Evolutionary conservation across 2,113 vertebrate species (phyloP), one percentile per base, ranked within the genome.

Genomic region (Lampris incognitus): DNA sequence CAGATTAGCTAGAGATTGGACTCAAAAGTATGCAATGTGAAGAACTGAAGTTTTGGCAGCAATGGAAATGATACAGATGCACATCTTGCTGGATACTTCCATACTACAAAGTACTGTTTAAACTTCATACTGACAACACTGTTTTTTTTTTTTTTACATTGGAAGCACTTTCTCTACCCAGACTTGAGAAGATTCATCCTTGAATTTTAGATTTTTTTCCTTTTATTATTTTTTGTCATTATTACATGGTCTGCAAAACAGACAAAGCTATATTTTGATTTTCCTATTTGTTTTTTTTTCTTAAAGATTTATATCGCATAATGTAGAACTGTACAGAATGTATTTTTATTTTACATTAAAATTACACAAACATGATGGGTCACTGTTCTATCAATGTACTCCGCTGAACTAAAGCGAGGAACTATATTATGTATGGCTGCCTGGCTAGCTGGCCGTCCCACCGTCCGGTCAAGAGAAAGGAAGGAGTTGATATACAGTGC

Each of bases 1-100:
- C 96, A 96, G 94, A 96, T 84, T 95, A 44, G 97, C 97, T 36
- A 96, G 94, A 94, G 97, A 99, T 92, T 98, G 97, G 97, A 99
- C 98, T 92, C 95, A 96, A 93, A 98, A 95, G 95, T 97, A 97
- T 93, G 97, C 98, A 93, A 97, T 98, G 97, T 99, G 94, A 96
- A 93, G 85, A 85, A 93, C 95, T 95, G 92, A 92, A 89, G 91
- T 92, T 87, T 93, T 74, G 51, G 37, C 79, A 80, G 60, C 51
- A 59, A 54, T 56, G 76, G 69, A 55, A 74, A 69, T 67, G 39
- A 48, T 58, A 82, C 74, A 74, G 77, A 76, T 70, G 40, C 60
- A 69, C 0, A 36, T 79, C 73, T 89, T 74, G 72, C 50, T 41
- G 49, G 87, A 84, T 85, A 72, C 75, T 76, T 90, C 78, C 72